Evolutionary conservation across 2,113 vertebrate species (phyloP), one percentile per base, ranked within the genome.

Genomic region (Cheirogaleus medius): DNA sequence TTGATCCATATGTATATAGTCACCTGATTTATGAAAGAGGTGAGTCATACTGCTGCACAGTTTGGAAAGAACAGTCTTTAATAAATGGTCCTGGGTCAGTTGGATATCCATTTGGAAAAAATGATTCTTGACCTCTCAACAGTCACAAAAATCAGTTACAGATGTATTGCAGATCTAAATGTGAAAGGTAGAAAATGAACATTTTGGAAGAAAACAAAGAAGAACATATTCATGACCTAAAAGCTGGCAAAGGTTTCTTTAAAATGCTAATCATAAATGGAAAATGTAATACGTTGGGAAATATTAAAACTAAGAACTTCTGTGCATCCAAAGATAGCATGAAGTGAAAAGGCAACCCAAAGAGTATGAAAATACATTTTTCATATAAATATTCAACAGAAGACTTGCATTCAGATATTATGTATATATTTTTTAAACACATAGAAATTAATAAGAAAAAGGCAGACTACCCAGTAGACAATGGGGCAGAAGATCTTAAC

Each of bases 101-200:
- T 92, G 73, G 69, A 69, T 90, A 68, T 27, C n/a, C 81, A 81
- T 49, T 64, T 69, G 71, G 89, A 93, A 97, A 96, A 94, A 93
- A 52, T 74, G 47, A 95, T 88, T 84, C 64, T 91, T 94, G 32
- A 85, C 14, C 37, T 95, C 34, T 44, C 58, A 91, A 93, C 58
- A 80, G 11, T 93, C 64, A 93, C 54, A 93, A 76, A 91, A 85
- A 93, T 93, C 77, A 95, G 83, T 74, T 89, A 71, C 77, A 97
- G 71, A 88, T 96, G 77, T 84, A 88, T 49, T 91, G 14, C 58
- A 88, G 17, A 76, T 60, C 20, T 66, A 90, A 74, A 84, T 37
- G 73, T 80, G 32, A 77, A 81, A 88, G 23, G 81, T 71, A 77
- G 44, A 92, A 97, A 91, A 83, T 87, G 25, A 80, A 52, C 10